Evolutionary conservation across 1,140 invertebrate genomes (phyloP).

Genomic region (Leptinotarsa defecta): DNA sequence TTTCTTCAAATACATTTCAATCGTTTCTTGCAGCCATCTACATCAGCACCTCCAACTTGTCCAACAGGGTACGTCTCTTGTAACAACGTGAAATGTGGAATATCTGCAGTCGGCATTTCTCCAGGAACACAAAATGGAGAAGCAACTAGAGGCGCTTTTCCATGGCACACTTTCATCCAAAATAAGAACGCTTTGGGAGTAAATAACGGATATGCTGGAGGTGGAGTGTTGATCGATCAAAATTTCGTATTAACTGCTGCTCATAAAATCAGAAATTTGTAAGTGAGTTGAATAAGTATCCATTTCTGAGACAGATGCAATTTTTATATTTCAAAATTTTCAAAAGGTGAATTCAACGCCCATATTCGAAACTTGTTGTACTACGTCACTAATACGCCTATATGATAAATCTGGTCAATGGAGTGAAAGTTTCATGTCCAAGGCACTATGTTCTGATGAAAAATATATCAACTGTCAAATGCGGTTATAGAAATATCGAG

Average conservation of each 20-base stretch:
- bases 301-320: neutral
- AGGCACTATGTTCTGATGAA: no score
- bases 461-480: no score
- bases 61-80: slow-evolving; percentile 32
- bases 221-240: slow-evolving; percentile 46
- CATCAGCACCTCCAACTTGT: slow-evolving; percentile 7
- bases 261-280: slow-evolving; percentile 47
- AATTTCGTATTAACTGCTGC: slow-evolving; percentile 47
- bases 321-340: neutral
- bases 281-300: slow-evolving; percentile 23
- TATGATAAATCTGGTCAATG: no score
- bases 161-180: slow-evolving; percentile 45
- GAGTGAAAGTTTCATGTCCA: no score
- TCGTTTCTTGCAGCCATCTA: no score
- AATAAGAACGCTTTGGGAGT: slow-evolving; percentile 28
- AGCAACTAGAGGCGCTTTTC: slow-evolving; percentile 40
- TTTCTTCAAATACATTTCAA: no score
- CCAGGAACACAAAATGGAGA: slow-evolving; percentile 39
- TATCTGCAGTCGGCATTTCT: slow-evolving; percentile 15
- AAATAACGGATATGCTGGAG: slow-evolving; percentile 46
- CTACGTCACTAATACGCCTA: no score
- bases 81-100: slow-evolving; percentile 32
- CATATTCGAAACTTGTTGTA: no score
- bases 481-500: no score
- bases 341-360: no score